phyloP scores from a whole-genome alignment of 2,113 vertebrate species.

The Solea senegalensis region DNA sequence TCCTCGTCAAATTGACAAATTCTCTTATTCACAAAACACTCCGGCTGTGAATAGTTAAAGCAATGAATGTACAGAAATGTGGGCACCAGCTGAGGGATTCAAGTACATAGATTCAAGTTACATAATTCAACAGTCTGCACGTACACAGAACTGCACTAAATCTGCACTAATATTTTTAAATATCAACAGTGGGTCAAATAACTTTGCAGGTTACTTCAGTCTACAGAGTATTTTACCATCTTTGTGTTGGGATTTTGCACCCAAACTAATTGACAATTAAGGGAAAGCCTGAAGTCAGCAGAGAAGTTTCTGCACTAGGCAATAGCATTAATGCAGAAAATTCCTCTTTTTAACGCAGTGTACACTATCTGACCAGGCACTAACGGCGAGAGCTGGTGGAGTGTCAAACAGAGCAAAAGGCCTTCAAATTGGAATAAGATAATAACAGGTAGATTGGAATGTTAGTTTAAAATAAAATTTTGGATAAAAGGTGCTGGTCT shows the following conservation, averaged over 20 bases:
- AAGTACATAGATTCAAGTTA: background rate
- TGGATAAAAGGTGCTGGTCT: no score
- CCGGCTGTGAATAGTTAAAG: background rate
- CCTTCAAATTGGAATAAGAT: no score
- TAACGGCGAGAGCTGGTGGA: no score
- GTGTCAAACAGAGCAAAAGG: no score
- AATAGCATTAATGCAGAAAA: no score
- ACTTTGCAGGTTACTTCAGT: background rate
- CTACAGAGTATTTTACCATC: background rate
- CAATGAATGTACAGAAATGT: background rate
- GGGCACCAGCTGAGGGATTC: background rate
- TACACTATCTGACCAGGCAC: no score
- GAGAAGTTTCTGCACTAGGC: no score
- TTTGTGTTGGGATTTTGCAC: background rate
- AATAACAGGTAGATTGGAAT: no score
- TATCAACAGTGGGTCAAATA: background rate
- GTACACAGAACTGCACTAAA: background rate
- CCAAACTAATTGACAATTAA: background rate
- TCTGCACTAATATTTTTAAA: background rate
- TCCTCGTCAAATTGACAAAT: background rate
- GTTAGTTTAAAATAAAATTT: no score
- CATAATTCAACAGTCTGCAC: background rate
- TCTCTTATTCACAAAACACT: background rate
- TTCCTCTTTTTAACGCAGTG: no score
- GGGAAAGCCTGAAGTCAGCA: background rate